Evolutionary conservation across 2,888 invertebrate species (phyloP).

Genomic region (Chrysolina americana): DNA sequence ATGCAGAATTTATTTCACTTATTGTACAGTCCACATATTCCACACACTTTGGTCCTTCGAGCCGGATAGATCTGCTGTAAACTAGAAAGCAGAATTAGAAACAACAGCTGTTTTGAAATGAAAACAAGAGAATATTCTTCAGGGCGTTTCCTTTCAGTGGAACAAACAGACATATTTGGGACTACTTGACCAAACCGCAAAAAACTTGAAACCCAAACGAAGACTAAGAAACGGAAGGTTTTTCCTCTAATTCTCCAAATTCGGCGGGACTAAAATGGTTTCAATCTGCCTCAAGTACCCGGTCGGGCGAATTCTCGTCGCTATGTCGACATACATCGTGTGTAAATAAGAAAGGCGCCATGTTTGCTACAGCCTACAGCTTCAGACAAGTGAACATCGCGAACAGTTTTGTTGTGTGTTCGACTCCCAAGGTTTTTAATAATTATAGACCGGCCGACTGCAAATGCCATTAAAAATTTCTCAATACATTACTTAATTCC

Average conservation of each 20-base stretch:
- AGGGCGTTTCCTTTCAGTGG: too few relatives aligned
- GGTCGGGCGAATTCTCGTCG: neutral
- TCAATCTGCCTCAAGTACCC: slow-evolving; percentile 1
- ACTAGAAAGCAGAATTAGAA: too few relatives aligned
- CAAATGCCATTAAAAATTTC: slow-evolving; percentile 43
- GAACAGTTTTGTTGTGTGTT: slow-evolving; percentile 38
- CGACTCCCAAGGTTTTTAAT: slow-evolving; percentile 47
- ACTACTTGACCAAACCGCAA: too few relatives aligned
- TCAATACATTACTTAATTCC: slow-evolving; percentile 29
- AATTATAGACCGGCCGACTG: slow-evolving; percentile 43
- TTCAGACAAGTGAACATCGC: slow-evolving; percentile 51
- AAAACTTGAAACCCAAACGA: too few relatives aligned
- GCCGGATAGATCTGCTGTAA: too few relatives aligned
- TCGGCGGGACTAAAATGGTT: neutral
- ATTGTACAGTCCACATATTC: too few relatives aligned
- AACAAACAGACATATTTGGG: too few relatives aligned
- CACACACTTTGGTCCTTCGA: too few relatives aligned
- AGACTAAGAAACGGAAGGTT: too few relatives aligned
- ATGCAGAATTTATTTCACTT: too few relatives aligned
- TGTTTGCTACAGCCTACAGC: slow-evolving; percentile 54
- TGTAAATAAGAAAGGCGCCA: slow-evolving; percentile 59
- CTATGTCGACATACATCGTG: slow-evolving; percentile 37
- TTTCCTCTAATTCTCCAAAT: neutral
- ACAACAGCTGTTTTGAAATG: too few relatives aligned
- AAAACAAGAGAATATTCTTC: too few relatives aligned